Evolutionary conservation across 2,113 vertebrate species (phyloP), one percentile per base, ranked within the genome.

Genomic region (Gymnarchus niloticus): DNA sequence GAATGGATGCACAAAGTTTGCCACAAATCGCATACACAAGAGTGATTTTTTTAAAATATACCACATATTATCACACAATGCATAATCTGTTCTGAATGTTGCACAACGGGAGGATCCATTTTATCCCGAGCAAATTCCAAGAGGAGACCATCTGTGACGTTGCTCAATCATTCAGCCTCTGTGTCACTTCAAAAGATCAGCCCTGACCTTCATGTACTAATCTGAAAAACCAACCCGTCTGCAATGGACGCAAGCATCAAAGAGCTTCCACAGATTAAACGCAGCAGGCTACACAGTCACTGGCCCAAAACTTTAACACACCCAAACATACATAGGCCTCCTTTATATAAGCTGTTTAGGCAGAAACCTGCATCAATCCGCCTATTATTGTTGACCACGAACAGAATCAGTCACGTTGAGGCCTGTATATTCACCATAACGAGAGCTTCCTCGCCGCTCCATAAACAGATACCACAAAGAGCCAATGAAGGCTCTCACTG

Each of bases 391-490:
- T 49, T 49, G n/a, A 3, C n/a, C 44, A 81, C 9, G n/a, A 51
- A 51, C 44, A 25, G 44, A 81, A 51, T 44, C 77, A 3, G 2
- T 81, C 48, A 49, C 77, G 48, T 44, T 49, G 6, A 51, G 77
- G 77, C 77, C 77, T 51, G n/a, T 86, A 90, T 89, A 81, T 88
- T 65, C 87, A 88, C 90, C 88, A 88, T 92, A 92, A 94, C 93
- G 83, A 88, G 89, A 93, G 90, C 90, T 88, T 91, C 85, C 87
- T 83, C 89, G 91, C 88, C 87, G 86, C 86, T 86, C 89, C 89
- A 90, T 92, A 90, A 92, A 91, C 92, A 89, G 90, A 91, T 93
- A 92, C n/a, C n/a, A n/a, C n/a, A n/a, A n/a, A n/a, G n/a, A n/a
- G n/a, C n/a, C n/a, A n/a, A n/a, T n/a, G n/a, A n/a, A n/a, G n/a